phyloP scores from a whole-genome alignment of 2,797 vertebrate species.

The Ceryle rudis region DNA sequence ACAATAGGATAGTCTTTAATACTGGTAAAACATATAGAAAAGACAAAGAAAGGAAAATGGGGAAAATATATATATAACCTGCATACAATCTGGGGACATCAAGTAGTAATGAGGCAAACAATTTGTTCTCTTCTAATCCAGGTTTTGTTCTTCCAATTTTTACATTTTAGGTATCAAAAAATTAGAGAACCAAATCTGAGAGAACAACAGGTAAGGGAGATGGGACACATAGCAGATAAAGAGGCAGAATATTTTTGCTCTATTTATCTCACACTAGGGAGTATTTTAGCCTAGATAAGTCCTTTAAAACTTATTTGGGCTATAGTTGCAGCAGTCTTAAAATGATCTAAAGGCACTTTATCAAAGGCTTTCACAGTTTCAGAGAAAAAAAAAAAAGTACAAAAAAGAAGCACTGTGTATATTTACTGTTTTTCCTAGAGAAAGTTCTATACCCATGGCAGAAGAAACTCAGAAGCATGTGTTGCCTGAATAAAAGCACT shows the following conservation, averaged over 20 bases:
- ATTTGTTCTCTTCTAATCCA: neutral
- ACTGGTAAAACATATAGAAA: neutral
- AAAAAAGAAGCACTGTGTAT: neutral
- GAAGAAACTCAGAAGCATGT: neutral
- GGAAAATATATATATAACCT: neutral
- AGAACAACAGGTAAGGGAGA: neutral
- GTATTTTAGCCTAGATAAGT: neutral
- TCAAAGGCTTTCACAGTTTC: neutral
- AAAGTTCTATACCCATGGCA: neutral
- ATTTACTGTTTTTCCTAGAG: neutral
- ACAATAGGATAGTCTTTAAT: neutral
- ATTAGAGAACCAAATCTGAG: neutral
- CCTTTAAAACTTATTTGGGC: neutral
- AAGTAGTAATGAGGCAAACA: neutral
- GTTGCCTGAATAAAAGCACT: neutral
- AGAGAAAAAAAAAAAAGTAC: neutral
- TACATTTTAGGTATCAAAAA: neutral
- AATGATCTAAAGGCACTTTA: neutral
- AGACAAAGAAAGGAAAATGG: neutral
- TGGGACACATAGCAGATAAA: neutral
- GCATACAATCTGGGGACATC: neutral
- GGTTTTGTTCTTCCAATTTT: neutral
- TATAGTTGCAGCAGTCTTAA: neutral
- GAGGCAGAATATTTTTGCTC: neutral
- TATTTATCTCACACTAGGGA: neutral